phyloP scores from a whole-genome alignment of 2,113 vertebrate species.

The Neodontobutis hainanensis region DNA sequence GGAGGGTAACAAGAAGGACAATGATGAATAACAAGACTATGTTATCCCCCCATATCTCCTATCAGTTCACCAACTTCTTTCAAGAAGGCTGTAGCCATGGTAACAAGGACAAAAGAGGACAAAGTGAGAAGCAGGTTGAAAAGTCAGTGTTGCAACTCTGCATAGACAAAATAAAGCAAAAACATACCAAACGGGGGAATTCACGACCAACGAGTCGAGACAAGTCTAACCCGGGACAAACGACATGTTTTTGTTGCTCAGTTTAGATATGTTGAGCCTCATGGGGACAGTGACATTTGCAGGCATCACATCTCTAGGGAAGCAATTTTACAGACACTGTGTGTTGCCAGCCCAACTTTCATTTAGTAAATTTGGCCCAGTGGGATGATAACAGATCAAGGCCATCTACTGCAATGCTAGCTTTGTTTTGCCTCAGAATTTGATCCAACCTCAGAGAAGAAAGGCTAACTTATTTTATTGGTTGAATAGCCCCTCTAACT shows the following conservation, averaged over 20 bases:
- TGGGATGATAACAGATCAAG: slow-evolving; percentile 38
- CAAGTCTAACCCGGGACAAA: slow-evolving; percentile 55
- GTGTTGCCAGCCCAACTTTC: slow-evolving; percentile 36
- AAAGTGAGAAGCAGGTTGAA: slow-evolving; percentile 39
- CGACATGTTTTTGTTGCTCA: slow-evolving; percentile 52
- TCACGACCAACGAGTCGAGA: slow-evolving; percentile 11
- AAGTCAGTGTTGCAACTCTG: slow-evolving; percentile 12
- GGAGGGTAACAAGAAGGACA: slow-evolving; percentile 24
- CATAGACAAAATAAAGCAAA: slow-evolving; percentile 26
- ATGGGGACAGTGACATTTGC: slow-evolving; percentile 63
- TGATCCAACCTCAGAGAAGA: background rate
- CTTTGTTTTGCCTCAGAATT: slow-evolving; percentile 35
- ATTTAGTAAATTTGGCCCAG: slow-evolving; percentile 61
- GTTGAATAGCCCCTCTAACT: too few relatives aligned
- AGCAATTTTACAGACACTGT: slow-evolving; percentile 61
- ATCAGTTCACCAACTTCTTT: slow-evolving; percentile 35
- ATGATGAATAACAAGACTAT: slow-evolving; percentile 46
- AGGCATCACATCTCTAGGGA: slow-evolving; percentile 63
- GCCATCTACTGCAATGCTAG: slow-evolving; percentile 21
- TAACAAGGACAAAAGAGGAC: slow-evolving; percentile 57
- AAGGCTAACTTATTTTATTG: too few relatives aligned
- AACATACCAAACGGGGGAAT: background rate
- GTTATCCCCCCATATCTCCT: slow-evolving; percentile 42
- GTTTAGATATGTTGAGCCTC: slow-evolving; percentile 47
- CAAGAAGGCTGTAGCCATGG: slow-evolving; percentile 60